phyloP scores from a whole-genome alignment of 1,140 invertebrate genomes.

The Brachionus angularis region DNA sequence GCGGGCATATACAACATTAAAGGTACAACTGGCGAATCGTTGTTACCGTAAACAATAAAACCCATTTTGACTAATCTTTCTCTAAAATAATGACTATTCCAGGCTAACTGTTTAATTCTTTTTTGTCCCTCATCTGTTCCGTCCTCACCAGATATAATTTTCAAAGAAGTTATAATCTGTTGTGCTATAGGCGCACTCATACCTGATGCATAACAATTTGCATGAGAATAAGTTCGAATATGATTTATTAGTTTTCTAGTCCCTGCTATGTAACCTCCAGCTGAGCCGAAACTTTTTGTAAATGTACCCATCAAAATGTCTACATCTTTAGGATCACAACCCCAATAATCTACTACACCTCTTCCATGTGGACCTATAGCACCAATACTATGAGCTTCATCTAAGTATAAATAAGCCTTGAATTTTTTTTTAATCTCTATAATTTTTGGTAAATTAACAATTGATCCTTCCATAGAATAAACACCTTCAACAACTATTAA shows the following conservation, averaged over 20 bases:
- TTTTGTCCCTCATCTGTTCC: slow-evolving; percentile 67
- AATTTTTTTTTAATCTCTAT: slow-evolving; percentile 89
- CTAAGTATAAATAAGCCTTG: slow-evolving; percentile 80
- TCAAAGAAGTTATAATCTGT: slow-evolving; percentile 83
- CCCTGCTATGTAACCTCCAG: slow-evolving; percentile 96
- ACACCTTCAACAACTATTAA: slow-evolving; percentile 90
- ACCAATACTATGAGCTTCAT: slow-evolving; percentile 93
- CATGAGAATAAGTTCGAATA: slow-evolving; percentile 75
- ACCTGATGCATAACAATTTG: slow-evolving; percentile 74
- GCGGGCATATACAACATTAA: slow-evolving; percentile 88
- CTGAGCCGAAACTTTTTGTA: slow-evolving; percentile 88
- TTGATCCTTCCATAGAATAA: slow-evolving; percentile 96
- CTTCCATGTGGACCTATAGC: slow-evolving; percentile 80
- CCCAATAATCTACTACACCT: slow-evolving; percentile 82
- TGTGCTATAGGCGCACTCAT: slow-evolving; percentile 85
- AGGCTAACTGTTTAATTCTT: slow-evolving; percentile 70
- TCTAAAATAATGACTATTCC: slow-evolving; percentile 83
- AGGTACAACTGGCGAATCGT: slow-evolving; percentile 92
- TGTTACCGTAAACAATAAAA: slow-evolving; percentile 88
- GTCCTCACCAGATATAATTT: slow-evolving; percentile 79
- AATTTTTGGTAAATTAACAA: slow-evolving; percentile 81
- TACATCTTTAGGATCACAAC: slow-evolving; percentile 77
- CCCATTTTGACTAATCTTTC: slow-evolving; percentile 79
- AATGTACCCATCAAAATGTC: slow-evolving; percentile 97
- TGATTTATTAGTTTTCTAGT: slow-evolving; percentile 75